Evolutionary conservation across 2,888 invertebrate species (phyloP).

Genomic region (Campoplex capitator): DNA sequence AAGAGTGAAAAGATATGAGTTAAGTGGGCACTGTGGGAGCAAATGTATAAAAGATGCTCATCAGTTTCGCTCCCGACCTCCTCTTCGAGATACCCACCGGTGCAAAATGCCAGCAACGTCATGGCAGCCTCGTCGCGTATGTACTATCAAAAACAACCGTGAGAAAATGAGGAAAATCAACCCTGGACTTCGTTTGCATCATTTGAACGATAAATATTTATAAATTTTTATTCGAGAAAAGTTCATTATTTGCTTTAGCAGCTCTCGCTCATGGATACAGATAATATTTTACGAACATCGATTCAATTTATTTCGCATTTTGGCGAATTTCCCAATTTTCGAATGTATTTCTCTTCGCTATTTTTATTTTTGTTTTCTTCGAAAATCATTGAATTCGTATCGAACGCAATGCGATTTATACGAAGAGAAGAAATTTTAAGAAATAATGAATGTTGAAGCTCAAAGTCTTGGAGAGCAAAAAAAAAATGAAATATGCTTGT

Average conservation of each 20-base stretch:
- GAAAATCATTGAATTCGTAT: too few relatives aligned
- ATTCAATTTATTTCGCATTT: neutral
- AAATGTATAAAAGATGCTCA: constrained; percentile 37
- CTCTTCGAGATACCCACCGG: neutral
- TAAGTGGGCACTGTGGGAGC: constrained; percentile 26
- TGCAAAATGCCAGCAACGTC: constrained; percentile 15
- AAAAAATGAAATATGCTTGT: neutral
- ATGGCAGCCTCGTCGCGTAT: neutral
- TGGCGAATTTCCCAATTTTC: too few relatives aligned
- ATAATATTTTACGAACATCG: neutral
- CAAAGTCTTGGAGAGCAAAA: neutral
- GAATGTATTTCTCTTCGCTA: too few relatives aligned
- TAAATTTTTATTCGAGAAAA: neutral
- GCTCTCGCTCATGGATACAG: too few relatives aligned
- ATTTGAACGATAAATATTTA: neutral
- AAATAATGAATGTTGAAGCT: neutral
- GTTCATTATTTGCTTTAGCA: neutral
- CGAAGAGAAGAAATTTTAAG: neutral
- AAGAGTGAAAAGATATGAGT: constrained; percentile 35
- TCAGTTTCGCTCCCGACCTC: constrained; percentile 29
- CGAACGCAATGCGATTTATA: neutral
- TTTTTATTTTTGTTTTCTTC: too few relatives aligned
- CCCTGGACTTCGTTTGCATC: neutral
- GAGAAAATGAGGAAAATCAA: constrained; percentile 12
- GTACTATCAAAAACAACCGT: neutral